phyloP scores from a whole-genome alignment of 2,888 invertebrate species.

The Pachymerium ferrugineum region DNA sequence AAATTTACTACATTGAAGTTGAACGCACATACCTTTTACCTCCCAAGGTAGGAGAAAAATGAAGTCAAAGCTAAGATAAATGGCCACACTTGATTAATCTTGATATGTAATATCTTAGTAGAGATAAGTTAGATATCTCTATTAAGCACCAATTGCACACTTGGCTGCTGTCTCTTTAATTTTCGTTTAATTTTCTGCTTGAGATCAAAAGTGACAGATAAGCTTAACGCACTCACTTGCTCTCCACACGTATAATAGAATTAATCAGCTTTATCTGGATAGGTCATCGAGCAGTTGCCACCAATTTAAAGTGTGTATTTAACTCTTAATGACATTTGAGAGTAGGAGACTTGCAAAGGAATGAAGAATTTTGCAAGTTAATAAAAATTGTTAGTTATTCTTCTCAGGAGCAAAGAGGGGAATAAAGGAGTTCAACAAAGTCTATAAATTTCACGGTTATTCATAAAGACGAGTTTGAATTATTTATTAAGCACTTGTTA shows the following conservation, averaged over 20 bases:
- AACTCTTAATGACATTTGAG: conserved; percentile 17
- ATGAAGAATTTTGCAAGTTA: conserved; percentile 14
- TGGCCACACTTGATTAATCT: background rate
- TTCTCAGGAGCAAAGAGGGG: background rate
- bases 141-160: conserved; percentile 25
- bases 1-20: too few relatives aligned
- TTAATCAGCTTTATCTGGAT: conserved; percentile 27
- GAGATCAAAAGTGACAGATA: conserved; percentile 27
- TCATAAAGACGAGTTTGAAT: background rate
- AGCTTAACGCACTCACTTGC: conserved; percentile 25
- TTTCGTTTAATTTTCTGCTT: conserved; percentile 27
- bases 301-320: conserved; percentile 23
- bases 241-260: conserved; percentile 25
- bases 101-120: background rate
- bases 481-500: background rate
- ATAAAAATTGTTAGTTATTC: background rate
- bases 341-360: background rate
- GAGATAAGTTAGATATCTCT: conserved; percentile 22
- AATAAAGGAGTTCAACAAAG: background rate
- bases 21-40: too few relatives aligned
- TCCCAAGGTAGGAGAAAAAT: too few relatives aligned
- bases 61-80: background rate
- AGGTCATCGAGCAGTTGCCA: conserved; percentile 27
- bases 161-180: conserved; percentile 24
- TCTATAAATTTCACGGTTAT: too few relatives aligned